phyloP scores from a whole-genome alignment of 92 coral and sea anemone genomes.

The Micromussa lordhowensis region DNA sequence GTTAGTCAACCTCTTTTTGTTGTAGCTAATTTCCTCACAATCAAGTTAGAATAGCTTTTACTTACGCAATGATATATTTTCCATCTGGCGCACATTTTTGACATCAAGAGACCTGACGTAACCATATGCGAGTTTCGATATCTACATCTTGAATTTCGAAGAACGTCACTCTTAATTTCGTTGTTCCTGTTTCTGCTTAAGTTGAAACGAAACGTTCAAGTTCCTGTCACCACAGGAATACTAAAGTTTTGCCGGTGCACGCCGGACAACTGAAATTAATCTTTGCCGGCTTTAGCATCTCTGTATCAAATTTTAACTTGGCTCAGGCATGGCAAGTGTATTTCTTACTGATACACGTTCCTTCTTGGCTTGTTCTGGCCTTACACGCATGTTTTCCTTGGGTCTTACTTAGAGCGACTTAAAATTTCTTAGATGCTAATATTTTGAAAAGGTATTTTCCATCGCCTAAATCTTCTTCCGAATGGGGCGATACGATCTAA shows the following conservation, averaged over 20 bases:
- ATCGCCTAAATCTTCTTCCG: slow-evolving; percentile 20
- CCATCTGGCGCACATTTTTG: not conserved
- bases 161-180: slow-evolving; percentile 1
- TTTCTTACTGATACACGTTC: not conserved
- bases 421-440: slow-evolving; percentile 30
- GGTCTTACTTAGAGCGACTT: slow-evolving; percentile 10
- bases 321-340: not conserved
- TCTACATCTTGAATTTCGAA: not conserved
- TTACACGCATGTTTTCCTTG: slow-evolving; percentile 12
- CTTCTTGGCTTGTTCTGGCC: not conserved
- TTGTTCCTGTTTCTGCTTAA: not conserved
- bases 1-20: slow-evolving; percentile 39
- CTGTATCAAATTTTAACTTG: not conserved
- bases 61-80: not conserved
- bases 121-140: not conserved
- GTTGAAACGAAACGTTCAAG: not conserved
- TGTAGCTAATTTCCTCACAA: not conserved
- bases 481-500: slow-evolving; percentile 27
- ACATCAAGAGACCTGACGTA: not conserved
- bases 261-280: not conserved
- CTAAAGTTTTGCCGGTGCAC: not conserved
- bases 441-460: slow-evolving; percentile 28
- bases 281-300: not conserved
- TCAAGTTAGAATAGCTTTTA: not conserved
- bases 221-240: not conserved